Conservation (phyloP, 2,797 vertebrate genomes). For the Malurus leucopterus region DNA sequence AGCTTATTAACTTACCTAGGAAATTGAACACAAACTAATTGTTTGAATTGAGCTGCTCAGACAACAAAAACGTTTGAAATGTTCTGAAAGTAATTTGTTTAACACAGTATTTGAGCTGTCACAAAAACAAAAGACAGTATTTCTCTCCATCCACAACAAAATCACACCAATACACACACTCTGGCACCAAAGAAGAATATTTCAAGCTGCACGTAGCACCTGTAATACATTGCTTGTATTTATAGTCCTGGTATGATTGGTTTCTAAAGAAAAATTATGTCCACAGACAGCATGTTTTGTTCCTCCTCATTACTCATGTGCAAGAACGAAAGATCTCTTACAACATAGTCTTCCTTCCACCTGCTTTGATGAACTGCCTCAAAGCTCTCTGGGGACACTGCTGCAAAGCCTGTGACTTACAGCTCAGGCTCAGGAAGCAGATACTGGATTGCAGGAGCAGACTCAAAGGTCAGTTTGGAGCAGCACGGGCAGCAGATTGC, state of each 20-base stretch:
- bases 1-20: conserved; percentile 23
- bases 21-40: background rate
- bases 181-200: background rate
- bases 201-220: background rate
- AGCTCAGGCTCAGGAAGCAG: conserved; percentile 31
- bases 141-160: background rate
- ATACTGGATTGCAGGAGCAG: conserved; percentile 38
- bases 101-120: background rate
- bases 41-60: background rate
- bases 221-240: background rate
- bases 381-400: conserved; percentile 38
- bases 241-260: background rate
- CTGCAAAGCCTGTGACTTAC: conserved; percentile 45
- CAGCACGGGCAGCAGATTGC: conserved; percentile 14
- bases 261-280: conserved; percentile 29
- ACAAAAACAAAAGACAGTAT: conserved; percentile 2
- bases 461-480: conserved; percentile 45
- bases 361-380: conserved; percentile 49
- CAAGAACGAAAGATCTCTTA: conserved; percentile 30
- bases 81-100: conserved; percentile 24
- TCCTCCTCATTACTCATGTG: conserved; percentile 4
- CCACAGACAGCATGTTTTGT: conserved; percentile 12
- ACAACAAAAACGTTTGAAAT: background rate
- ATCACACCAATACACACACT: background rate
- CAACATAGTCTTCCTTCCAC: conserved; percentile 11